Conservation (phyloP, 2,113 vertebrate species). For the Xenopus borealis region DNA sequence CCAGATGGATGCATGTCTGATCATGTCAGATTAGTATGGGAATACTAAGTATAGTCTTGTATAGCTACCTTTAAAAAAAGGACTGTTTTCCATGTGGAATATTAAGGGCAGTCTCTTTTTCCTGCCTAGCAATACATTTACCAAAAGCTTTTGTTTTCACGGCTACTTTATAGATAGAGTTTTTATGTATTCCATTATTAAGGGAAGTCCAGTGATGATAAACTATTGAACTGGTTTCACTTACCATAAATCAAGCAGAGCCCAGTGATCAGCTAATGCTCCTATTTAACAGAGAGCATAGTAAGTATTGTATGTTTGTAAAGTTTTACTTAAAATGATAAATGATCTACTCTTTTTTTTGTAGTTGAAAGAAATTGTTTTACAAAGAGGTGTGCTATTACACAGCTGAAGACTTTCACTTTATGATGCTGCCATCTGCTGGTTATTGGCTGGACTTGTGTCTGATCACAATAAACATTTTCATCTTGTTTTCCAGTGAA, state of each 20-base stretch:
- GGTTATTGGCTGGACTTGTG: background rate
- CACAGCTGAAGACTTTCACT: background rate
- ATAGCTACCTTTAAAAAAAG: too few relatives aligned
- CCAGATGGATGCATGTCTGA: too few relatives aligned
- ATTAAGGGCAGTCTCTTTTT: background rate
- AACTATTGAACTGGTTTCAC: slow-evolving; percentile 28
- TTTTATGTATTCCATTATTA: slow-evolving; percentile 34
- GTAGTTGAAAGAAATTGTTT: slow-evolving; percentile 17
- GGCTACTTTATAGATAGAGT: slow-evolving; percentile 10
- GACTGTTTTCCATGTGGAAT: background rate
- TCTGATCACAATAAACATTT: too few relatives aligned
- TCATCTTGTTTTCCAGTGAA: too few relatives aligned
- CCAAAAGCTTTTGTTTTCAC: slow-evolving; percentile 26
- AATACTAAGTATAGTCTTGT: too few relatives aligned
- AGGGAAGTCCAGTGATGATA: slow-evolving; percentile 25
- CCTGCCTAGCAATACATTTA: slow-evolving; percentile 9
- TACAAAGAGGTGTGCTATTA: background rate
- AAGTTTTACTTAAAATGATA: slow-evolving; percentile 30
- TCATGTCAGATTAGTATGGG: too few relatives aligned
- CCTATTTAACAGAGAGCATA: slow-evolving; percentile 34
- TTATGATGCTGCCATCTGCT: slow-evolving; percentile 39
- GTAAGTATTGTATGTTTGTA: slow-evolving; percentile 36
- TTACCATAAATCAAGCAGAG: slow-evolving; percentile 33
- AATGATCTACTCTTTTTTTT: slow-evolving; percentile 27
- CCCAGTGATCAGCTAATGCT: slow-evolving; percentile 31